Percentiles rank a stretch among this genome's conserved stretches.
These are phyloP conservation scores for Strigops habroptila DNA, from an alignment of 2,113 vertebrate species.

Conservation along the genomic window DNA sequence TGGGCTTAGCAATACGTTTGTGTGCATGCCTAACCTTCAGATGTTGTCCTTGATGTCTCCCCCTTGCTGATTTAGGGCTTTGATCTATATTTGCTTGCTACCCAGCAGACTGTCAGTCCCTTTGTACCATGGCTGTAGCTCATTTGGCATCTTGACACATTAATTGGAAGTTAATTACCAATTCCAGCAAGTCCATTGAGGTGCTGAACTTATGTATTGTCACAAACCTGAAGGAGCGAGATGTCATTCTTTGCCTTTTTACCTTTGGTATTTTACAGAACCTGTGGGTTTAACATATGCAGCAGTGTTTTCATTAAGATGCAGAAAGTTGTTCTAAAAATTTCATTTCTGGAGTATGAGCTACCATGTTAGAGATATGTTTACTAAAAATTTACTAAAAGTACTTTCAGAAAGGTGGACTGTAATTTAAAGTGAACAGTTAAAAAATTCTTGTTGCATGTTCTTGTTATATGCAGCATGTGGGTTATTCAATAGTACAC, in stretches of 20 bases:
- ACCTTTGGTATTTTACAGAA: not conserved
- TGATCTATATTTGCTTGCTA: constrained; percentile 12
- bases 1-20: not conserved
- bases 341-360: not conserved
- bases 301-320: not conserved
- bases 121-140: not conserved
- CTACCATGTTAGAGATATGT: not conserved
- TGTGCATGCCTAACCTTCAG: not conserved
- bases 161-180: constrained; percentile 42
- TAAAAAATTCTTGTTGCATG: not conserved
- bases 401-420: not conserved
- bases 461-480: not conserved
- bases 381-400: not conserved
- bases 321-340: not conserved
- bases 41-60: not conserved
- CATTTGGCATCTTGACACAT: constrained; percentile 15
- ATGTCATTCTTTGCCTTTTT: not conserved
- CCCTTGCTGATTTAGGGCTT: not conserved
- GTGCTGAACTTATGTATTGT: not conserved
- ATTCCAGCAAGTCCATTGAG: not conserved
- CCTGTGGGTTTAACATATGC: not conserved
- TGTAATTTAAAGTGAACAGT: not conserved
- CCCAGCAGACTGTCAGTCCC: constrained; percentile 1
- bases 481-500: not conserved
- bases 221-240: not conserved